Evolutionary conservation across 2,797 vertebrate species (phyloP).

Genomic region (Ptychadena robeensis): DNA sequence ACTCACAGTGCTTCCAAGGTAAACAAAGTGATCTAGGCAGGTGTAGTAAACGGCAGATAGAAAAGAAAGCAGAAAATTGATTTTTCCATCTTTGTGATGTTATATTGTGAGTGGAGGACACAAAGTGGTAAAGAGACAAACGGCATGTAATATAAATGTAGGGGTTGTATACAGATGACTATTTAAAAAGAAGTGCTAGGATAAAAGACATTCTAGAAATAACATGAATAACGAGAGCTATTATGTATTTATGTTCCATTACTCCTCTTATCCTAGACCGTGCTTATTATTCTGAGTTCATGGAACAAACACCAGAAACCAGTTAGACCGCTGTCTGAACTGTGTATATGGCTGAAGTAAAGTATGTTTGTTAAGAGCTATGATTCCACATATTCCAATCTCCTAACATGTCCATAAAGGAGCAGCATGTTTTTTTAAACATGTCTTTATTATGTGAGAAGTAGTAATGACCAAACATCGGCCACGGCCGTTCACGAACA

Average conservation of each 20-base stretch:
- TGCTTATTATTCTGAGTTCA: background rate
- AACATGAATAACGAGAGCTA: background rate
- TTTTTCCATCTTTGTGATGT: background rate
- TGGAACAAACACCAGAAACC: conserved; percentile 21
- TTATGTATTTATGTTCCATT: conserved; percentile 22
- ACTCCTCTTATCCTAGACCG: background rate
- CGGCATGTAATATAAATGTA: background rate
- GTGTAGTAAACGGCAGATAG: background rate
- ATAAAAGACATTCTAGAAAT: background rate
- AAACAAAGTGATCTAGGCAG: background rate
- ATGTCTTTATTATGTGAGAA: no score
- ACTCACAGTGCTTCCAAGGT: background rate
- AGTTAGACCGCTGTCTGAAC: conserved; percentile 8
- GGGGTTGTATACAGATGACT: background rate
- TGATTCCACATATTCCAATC: background rate
- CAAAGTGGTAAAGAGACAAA: background rate
- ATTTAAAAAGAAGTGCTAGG: background rate
- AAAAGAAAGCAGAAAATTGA: background rate
- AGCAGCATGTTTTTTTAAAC: no score
- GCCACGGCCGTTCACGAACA: no score
- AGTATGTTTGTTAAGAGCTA: background rate
- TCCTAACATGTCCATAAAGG: no score
- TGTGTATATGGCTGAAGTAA: background rate
- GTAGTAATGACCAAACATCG: no score
- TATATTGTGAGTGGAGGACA: background rate